Conservation (phyloP, 2,797 vertebrate genomes). For the Helostoma temminkii region DNA sequence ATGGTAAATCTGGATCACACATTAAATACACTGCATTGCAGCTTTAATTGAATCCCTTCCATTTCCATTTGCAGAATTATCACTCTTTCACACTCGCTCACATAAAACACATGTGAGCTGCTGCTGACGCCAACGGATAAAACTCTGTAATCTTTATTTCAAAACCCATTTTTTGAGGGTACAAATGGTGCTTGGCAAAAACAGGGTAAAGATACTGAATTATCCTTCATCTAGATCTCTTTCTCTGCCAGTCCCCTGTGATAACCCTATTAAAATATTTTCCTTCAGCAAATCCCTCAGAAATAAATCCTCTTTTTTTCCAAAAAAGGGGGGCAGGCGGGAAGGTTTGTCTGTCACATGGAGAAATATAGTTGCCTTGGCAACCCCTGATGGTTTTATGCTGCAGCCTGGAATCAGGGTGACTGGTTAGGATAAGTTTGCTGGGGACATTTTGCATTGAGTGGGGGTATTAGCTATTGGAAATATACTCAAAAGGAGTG, state of each 20-base stretch:
- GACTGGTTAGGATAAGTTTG: slow-evolving; percentile 65
- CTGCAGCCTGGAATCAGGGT: slow-evolving; percentile 65
- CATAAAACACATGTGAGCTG: slow-evolving; percentile 63
- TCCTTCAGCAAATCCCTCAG: slow-evolving; percentile 73
- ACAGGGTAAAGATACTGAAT: slow-evolving; percentile 64
- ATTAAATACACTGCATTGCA: slow-evolving; percentile 54
- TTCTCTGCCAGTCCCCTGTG: slow-evolving; percentile 45
- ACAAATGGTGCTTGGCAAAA: slow-evolving; percentile 57
- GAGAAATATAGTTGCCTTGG: slow-evolving; percentile 81
- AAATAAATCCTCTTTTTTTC: slow-evolving; percentile 77
- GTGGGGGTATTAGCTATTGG: slow-evolving; percentile 42
- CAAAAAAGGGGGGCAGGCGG: slow-evolving; percentile 22
- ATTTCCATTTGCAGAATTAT: slow-evolving; percentile 60
- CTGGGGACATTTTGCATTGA: slow-evolving; percentile 52
- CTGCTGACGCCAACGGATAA: slow-evolving; percentile 72
- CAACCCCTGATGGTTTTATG: slow-evolving; percentile 76
- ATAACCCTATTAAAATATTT: slow-evolving; percentile 79
- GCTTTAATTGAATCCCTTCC: slow-evolving; percentile 58
- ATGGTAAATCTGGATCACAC: background rate
- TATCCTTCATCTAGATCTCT: slow-evolving; percentile 71
- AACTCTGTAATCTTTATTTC: slow-evolving; percentile 68
- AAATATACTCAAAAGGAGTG: slow-evolving; percentile 39
- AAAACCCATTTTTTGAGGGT: slow-evolving; percentile 39
- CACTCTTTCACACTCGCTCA: slow-evolving; percentile 60
- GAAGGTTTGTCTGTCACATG: slow-evolving; percentile 67